Evolutionary conservation across 1,140 invertebrate species (phyloP).

Genomic region (Platyura marginata): DNA sequence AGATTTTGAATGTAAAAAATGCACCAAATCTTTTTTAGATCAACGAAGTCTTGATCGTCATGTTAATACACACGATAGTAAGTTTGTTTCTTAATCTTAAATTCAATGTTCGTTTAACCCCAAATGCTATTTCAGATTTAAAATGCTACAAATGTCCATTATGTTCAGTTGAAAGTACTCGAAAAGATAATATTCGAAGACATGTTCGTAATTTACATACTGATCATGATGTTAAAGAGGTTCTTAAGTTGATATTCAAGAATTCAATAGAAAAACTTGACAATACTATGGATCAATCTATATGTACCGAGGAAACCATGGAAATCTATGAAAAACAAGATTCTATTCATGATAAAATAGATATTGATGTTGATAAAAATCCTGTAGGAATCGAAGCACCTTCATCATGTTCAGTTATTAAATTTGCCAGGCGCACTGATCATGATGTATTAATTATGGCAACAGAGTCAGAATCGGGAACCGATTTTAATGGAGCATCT

Average conservation of each 20-base stretch:
- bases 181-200: background rate
- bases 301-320: background rate
- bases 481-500: background rate
- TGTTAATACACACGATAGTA: background rate
- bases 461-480: background rate
- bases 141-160: background rate
- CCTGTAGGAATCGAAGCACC: background rate
- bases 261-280: background rate
- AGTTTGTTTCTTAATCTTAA: background rate
- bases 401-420: background rate
- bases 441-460: background rate
- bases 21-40: background rate
- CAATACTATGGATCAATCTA: background rate
- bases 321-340: too few species aligned
- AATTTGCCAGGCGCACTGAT: background rate
- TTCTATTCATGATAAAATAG: background rate
- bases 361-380: background rate
- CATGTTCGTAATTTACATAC: constrained; percentile 1
- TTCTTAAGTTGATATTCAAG: background rate
- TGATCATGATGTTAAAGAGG: background rate
- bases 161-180: background rate
- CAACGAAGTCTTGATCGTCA: background rate
- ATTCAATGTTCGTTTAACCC: background rate
- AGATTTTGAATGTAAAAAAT: background rate
- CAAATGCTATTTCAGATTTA: background rate